phyloP scores from a whole-genome alignment of 2,113 vertebrate genomes.

The Chaetodon trifascialis region DNA sequence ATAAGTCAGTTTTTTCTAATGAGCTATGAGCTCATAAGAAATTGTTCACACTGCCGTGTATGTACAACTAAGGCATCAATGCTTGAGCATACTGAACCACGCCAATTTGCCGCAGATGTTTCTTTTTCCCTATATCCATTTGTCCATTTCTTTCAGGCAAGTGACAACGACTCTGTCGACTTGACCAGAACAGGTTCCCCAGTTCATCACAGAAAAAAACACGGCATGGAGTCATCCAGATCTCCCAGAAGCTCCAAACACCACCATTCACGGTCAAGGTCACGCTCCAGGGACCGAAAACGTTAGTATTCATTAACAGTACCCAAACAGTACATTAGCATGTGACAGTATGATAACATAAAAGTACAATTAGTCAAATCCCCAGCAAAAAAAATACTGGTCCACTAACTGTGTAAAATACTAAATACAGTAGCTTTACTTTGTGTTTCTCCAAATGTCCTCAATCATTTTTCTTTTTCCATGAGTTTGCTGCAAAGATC shows the following conservation, averaged over 20 bases:
- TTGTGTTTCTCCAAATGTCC: not conserved
- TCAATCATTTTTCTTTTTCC: not conserved
- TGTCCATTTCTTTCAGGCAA: conserved; percentile 83
- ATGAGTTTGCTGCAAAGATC: not conserved
- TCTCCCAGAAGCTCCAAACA: conserved; percentile 93
- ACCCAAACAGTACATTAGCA: not conserved
- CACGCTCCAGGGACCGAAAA: conserved; percentile 90
- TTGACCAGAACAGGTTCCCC: conserved; percentile 86
- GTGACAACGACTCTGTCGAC: conserved; percentile 89
- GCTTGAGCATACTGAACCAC: not conserved
- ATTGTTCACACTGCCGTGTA: not conserved
- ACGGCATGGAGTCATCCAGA: conserved; percentile 89
- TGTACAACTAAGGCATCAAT: not conserved
- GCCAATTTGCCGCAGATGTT: not conserved
- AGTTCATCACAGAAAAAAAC: conserved; percentile 89
- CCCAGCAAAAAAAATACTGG: not conserved
- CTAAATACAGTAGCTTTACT: not conserved
- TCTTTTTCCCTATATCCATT: not conserved
- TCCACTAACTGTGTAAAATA: not conserved
- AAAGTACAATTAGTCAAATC: not conserved
- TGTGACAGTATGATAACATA: not conserved
- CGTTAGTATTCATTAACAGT: conserved; percentile 77
- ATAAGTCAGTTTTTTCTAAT: no score
- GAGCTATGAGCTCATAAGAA: not conserved
- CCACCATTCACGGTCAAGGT: conserved; percentile 93